Conservation (phyloP, 2,888 invertebrate species). For the Dysmachus trigonus region DNA sequence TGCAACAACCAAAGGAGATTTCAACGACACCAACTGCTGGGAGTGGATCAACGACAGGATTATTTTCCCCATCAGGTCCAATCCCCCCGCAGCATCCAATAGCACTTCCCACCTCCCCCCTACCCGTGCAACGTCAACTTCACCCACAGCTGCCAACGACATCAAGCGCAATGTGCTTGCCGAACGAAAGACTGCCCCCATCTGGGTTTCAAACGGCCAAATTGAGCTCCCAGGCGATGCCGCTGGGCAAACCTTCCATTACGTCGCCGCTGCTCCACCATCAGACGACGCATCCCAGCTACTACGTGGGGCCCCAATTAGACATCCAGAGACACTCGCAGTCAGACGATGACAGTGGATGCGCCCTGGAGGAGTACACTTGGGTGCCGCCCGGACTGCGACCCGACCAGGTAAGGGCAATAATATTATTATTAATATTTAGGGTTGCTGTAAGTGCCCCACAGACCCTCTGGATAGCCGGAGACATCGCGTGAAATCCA, state of each 20-base stretch:
- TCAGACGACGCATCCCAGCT: constrained; percentile 59
- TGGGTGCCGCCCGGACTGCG: constrained; percentile 97
- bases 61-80: constrained; percentile 52
- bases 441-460: not conserved
- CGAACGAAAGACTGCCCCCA: constrained; percentile 51
- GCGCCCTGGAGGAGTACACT: constrained; percentile 97
- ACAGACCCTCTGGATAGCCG: not conserved
- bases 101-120: constrained; percentile 60
- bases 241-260: constrained; percentile 50
- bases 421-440: not conserved
- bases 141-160: constrained; percentile 49
- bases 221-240: constrained; percentile 43
- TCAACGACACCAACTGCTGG: constrained; percentile 23
- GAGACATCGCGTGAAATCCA: not conserved
- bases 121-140: constrained; percentile 60
- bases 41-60: constrained; percentile 56
- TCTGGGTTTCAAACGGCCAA: constrained; percentile 50
- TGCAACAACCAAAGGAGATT: constrained; percentile 47
- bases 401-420: constrained; percentile 87
- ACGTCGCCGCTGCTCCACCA: constrained; percentile 62
- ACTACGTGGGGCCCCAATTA: constrained; percentile 62
- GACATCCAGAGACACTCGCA: constrained; percentile 88
- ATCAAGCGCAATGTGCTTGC: constrained; percentile 23
- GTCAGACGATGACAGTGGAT: constrained; percentile 98
- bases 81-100: constrained; percentile 48